These are phyloP conservation scores for Panzeria rudis DNA, from an alignment of 2,888 invertebrate genomes.

Conservation along the genomic window DNA sequence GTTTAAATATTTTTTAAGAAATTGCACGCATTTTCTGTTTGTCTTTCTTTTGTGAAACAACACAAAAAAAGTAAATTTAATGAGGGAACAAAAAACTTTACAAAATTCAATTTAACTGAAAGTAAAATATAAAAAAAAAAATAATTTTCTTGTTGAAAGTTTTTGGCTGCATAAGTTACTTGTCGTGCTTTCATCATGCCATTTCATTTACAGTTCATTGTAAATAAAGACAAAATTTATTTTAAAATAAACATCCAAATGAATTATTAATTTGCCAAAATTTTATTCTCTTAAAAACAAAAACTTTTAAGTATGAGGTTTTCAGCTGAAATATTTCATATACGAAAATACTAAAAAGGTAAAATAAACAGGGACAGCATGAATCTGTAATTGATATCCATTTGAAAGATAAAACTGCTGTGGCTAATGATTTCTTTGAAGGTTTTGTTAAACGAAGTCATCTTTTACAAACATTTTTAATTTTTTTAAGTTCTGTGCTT, in stretches of 20 bases:
- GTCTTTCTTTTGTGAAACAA: slow-evolving; percentile 33
- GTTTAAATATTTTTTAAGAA: slow-evolving; percentile 48
- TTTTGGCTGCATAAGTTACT: slow-evolving; percentile 45
- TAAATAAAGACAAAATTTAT: slow-evolving; percentile 24
- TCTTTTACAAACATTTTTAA: too few relatives aligned
- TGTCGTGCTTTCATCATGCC: slow-evolving; percentile 10
- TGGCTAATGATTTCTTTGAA: too few relatives aligned
- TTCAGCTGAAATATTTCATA: background rate
- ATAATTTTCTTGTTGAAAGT: slow-evolving; percentile 30
- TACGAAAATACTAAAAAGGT: background rate
- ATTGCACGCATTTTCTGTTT: slow-evolving; percentile 62
- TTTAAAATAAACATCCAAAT: background rate
- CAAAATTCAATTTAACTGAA: slow-evolving; percentile 32
- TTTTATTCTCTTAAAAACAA: background rate
- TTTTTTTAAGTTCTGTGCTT: too few relatives aligned
- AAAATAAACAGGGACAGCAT: background rate
- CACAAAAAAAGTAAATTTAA: slow-evolving; percentile 19
- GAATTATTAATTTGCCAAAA: slow-evolving; percentile 47
- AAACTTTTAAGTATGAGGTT: background rate
- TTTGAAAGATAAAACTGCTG: background rate
- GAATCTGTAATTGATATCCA: background rate
- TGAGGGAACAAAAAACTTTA: slow-evolving; percentile 29
- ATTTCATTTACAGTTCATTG: slow-evolving; percentile 34
- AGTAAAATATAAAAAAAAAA: background rate
- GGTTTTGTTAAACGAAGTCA: too few relatives aligned